Evolutionary conservation across 2,797 vertebrate species (phyloP).

Genomic region (Varecia variegata): DNA sequence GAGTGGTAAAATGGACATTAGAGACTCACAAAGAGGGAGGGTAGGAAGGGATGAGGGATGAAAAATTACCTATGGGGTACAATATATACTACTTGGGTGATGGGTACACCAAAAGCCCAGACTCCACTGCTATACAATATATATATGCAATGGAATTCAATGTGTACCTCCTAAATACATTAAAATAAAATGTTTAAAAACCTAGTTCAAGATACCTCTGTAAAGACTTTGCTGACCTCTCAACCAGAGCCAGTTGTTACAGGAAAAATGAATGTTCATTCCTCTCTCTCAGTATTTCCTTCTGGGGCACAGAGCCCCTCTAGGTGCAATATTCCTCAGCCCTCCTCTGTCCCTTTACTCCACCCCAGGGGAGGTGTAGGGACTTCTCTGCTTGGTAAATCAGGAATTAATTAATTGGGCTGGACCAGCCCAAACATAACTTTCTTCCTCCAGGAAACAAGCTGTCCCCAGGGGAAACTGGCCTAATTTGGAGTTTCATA

Average conservation of each 20-base stretch:
- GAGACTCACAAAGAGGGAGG: not conserved
- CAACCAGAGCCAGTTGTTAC: not conserved
- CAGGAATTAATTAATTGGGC: not conserved
- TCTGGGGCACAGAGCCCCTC: not conserved
- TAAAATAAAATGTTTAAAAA: not conserved
- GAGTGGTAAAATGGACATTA: not conserved
- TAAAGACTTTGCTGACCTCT: not conserved
- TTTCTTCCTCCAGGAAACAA: not conserved
- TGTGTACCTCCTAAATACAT: not conserved
- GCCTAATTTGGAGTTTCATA: not conserved
- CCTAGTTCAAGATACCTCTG: not conserved
- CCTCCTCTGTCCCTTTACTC: not conserved
- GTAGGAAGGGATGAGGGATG: not conserved
- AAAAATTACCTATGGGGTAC: not conserved
- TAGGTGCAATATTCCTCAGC: not conserved
- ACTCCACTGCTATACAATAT: not conserved
- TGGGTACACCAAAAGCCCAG: not conserved
- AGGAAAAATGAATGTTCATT: not conserved
- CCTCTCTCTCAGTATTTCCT: not conserved
- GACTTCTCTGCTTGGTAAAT: not conserved
- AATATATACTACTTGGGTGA: not conserved
- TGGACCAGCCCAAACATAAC: not conserved
- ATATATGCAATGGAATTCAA: not conserved
- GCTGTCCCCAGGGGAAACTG: not conserved
- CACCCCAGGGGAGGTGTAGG: accelerated